Evolutionary conservation across 2,113 vertebrate genomes (phyloP).

Genomic region (Orycteropus afer): DNA sequence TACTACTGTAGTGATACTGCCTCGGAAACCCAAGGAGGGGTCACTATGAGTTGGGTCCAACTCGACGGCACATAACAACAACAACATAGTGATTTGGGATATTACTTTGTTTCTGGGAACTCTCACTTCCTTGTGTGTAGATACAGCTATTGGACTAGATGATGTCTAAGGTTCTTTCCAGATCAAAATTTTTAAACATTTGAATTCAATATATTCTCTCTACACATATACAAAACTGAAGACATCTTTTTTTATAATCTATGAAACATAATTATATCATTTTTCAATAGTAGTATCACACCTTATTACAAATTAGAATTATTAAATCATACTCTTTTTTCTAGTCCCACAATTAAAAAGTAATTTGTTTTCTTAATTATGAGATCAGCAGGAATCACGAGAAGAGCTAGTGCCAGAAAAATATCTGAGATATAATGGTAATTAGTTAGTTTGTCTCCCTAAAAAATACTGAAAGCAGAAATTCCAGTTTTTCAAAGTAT

Average conservation of each 20-base stretch:
- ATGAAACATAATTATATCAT: conserved; percentile 11
- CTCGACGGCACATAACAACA: too few relatives aligned
- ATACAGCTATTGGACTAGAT: background rate
- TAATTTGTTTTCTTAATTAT: conserved; percentile 27
- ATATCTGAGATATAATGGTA: background rate
- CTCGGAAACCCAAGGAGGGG: too few relatives aligned
- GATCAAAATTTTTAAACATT: conserved; percentile 10
- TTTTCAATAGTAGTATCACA: conserved; percentile 17
- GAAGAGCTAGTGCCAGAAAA: conserved; percentile 14
- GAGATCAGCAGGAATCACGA: background rate
- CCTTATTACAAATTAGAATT: background rate
- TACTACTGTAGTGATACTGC: too few relatives aligned
- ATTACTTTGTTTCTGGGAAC: background rate
- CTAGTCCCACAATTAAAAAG: background rate
- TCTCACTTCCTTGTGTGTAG: conserved; percentile 35
- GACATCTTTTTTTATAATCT: background rate
- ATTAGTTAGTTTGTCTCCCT: conserved; percentile 32
- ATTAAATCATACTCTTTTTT: background rate
- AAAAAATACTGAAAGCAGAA: conserved; percentile 43
- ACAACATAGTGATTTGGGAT: too few relatives aligned
- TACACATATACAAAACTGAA: background rate
- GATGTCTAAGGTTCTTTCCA: conserved; percentile 55
- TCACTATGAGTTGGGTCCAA: too few relatives aligned
- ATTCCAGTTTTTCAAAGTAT: conserved; percentile 12
- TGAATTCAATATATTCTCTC: background rate